Base-by-base conservation (phyloP, 1,140 invertebrate genomes). In the Ooceraea biroi region DNA sequence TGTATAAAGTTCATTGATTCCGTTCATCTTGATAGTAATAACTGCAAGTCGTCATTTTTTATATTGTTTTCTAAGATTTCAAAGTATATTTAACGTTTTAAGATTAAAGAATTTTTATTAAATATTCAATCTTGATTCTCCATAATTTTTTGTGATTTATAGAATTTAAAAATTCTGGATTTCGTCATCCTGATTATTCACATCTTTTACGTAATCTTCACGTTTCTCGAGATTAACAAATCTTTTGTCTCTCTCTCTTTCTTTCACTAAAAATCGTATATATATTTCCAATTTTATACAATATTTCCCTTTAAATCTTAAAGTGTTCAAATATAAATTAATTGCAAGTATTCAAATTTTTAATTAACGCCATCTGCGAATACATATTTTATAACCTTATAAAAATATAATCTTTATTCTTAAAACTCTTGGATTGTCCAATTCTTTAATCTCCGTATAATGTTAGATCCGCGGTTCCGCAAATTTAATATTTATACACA, bases 311-410 rank as follows among this genome's bases (percentile, higher is more conserved):
- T n/a, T n/a, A n/a, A n/a, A n/a, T n/a, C n/a, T n/a, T n/a, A n/a
- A n/a, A n/a, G n/a, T n/a, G n/a, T n/a, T n/a, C n/a, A n/a, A n/a
- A n/a, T n/a, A n/a, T n/a, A n/a, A n/a, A n/a, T n/a, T 5, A 10
- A 52, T 17, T n/a, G 48, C 48, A 17, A 17, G 36, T n/a, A 25
- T 52, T 36, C 10, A 10, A 77, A 77, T 66, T 52, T 52, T 77
- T 50, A 30, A 73, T 58, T 30, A 3, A 22, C 0, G 63, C 7
- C 17, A 14, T 4, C 30, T n/a, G 11, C 5, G 3, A 48, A 50
- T 2, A 10, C 41, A 27, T n/a, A 74, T n/a, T 5, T 61, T 14
- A 66, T 52, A 36, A n/a, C n/a, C n/a, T n/a, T n/a, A n/a, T n/a
- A n/a, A n/a, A 36, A 36, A 36, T 36, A 36, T 36, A 36, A 3